Base-by-base conservation (phyloP, 2,888 invertebrate species). In the Macaria notata region DNA sequence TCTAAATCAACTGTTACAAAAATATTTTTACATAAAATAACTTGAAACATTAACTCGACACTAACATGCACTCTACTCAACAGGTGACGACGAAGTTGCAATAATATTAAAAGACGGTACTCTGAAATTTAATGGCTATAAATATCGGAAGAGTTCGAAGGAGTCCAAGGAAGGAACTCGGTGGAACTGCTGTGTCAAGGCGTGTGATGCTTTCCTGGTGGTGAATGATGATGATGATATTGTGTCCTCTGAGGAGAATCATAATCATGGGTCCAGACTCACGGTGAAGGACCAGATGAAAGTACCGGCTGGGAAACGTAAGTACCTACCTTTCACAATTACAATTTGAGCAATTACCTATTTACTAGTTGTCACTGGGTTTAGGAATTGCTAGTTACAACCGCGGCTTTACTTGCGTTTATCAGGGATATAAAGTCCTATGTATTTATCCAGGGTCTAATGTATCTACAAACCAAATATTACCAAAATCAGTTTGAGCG, bases 171-270 rank as follows among this genome's bases (percentile, higher is more conserved):
- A 54, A 51, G 66, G 66, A 2, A 61, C 61, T 8, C 56, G 55
- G 6, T 66, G 66, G 66, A 49, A 46, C 4, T 66, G 66, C 47
- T 59, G 63, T 3, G 60, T 61, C 7, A 60, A 57, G 4, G 60
- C 60, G n/a, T 66, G 66, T 36, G 56, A 57, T 31, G 66, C 66
- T 1, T 66, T 62, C 49, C 46, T 66, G 7, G 60, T 64, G 9
- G 62, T 66, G 41, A 66, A 59, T 29, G 60, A 60, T 7, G 57
- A 63, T 46, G 64, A 64, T 51, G 64, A 63, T 39, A 62, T 66
- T 9, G 52, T 66, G 9, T 59, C 64, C 3, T 52, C 64, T 8
- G 62, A 63, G 9, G 66, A 66, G 33, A 49, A 57, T 5, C 66
- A 66, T 39, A 63, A 56, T 36, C 66, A 66, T 46, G 63, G 64